phyloP scores from a whole-genome alignment of 2,113 vertebrate species.

The Pseudolaguvia tuberculata region DNA sequence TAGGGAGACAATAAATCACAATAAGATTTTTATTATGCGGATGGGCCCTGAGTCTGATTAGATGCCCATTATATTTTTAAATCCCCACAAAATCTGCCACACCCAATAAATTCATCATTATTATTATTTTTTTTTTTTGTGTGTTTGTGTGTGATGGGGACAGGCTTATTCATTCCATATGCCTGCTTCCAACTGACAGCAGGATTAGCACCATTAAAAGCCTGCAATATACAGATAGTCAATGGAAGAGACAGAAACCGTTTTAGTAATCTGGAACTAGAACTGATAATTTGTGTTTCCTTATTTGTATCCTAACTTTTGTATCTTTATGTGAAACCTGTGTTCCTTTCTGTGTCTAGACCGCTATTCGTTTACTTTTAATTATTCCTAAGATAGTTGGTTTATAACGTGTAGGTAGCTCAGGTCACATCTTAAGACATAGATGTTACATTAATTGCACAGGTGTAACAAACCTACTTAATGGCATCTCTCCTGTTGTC shows the following conservation, averaged over 20 bases:
- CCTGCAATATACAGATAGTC: conserved; percentile 46
- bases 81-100: too few relatives aligned
- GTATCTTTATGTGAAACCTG: too few relatives aligned
- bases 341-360: neutral
- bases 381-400: conserved; percentile 2
- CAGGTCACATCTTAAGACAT: conserved; percentile 23
- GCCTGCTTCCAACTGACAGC: conserved; percentile 25
- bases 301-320: too few relatives aligned
- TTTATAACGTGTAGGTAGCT: conserved; percentile 1
- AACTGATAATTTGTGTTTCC: conserved; percentile 35
- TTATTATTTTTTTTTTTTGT: neutral
- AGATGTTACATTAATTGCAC: conserved; percentile 29
- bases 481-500: conserved; percentile 6
- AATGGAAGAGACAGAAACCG: conserved; percentile 43
- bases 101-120: too few relatives aligned
- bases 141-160: neutral
- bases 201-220: conserved; percentile 57
- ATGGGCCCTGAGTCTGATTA: too few relatives aligned
- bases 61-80: too few relatives aligned
- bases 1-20: too few relatives aligned
- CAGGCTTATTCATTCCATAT: neutral
- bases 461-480: conserved; percentile 20
- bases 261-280: conserved; percentile 44
- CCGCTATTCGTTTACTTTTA: neutral
- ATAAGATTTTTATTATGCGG: too few relatives aligned